These are phyloP conservation scores for Cherax destructor DNA, from an alignment of 1,140 invertebrate species.

Conservation along the genomic window DNA sequence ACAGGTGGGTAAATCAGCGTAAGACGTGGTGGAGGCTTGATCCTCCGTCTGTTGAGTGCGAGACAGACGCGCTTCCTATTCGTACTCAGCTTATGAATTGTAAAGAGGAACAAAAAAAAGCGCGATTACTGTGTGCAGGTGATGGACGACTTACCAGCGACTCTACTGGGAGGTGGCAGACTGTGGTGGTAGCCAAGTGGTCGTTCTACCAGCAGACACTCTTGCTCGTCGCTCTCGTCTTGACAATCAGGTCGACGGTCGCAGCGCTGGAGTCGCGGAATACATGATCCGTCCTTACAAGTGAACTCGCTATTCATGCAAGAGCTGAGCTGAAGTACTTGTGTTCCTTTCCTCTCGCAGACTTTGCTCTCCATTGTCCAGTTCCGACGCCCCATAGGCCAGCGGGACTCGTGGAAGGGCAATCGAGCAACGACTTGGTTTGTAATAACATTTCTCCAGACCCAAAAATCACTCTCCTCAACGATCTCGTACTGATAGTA, in stretches of 20 bases:
- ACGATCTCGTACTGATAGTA: conserved; percentile 62
- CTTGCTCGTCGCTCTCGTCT: conserved; percentile 77
- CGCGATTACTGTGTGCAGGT: too few species aligned
- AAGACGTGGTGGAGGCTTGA: too few species aligned
- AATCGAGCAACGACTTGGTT: conserved; percentile 75
- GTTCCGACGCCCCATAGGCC: conserved; percentile 75
- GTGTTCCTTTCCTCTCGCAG: conserved; percentile 56
- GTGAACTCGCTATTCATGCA: conserved; percentile 72
- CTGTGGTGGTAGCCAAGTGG: conserved; percentile 58
- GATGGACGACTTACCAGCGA: background rate
- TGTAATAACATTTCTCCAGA: conserved; percentile 73
- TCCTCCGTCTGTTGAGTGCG: too few species aligned
- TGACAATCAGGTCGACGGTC: conserved; percentile 75
- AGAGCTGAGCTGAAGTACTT: conserved; percentile 51
- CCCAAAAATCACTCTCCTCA: conserved; percentile 33
- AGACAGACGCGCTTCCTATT: too few species aligned
- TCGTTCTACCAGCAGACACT: conserved; percentile 71
- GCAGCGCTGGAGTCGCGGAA: conserved; percentile 74
- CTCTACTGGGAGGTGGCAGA: conserved; percentile 31
- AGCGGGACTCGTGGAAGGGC: conserved; percentile 74
- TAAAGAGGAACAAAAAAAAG: too few species aligned
- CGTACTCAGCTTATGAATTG: too few species aligned
- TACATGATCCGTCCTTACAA: conserved; percentile 75
- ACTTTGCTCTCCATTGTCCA: conserved; percentile 76
- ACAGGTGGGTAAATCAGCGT: too few species aligned